phyloP scores from a whole-genome alignment of 1,140 invertebrate genomes.

The Sarcophaga peregrina region DNA sequence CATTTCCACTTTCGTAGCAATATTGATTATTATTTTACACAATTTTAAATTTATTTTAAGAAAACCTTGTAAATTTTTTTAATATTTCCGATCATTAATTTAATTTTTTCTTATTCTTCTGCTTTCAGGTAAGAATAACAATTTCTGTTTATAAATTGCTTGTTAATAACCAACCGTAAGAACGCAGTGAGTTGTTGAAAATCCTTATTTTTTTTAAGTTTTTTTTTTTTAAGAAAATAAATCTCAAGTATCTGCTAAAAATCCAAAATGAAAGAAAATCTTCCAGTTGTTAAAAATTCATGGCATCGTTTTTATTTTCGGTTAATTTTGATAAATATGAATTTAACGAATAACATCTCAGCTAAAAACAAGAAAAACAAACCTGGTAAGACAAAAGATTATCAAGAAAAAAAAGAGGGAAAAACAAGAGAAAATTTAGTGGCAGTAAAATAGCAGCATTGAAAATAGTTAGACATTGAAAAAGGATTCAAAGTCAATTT shows the following conservation, averaged over 20 bases:
- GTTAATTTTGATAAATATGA: not conserved
- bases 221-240: not conserved
- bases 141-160: constrained; percentile 5
- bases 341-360: not conserved
- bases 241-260: constrained; percentile 26
- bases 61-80: too few relatives aligned
- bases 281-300: constrained; percentile 30
- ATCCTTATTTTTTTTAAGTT: constrained; percentile 33
- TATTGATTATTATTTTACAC: too few relatives aligned
- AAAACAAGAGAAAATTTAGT: not conserved
- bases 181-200: constrained; percentile 22
- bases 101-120: not conserved
- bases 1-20: too few relatives aligned
- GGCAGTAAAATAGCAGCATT: not conserved
- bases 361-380: not conserved
- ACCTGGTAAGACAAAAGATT: constrained; percentile 30
- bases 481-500: constrained; percentile 42
- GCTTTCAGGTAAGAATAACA: constrained; percentile 42
- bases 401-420: constrained; percentile 27
- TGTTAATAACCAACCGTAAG: not conserved
- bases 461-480: constrained; percentile 16
- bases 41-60: too few relatives aligned
- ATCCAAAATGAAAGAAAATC: constrained; percentile 4
- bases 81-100: too few relatives aligned
- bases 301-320: not conserved